Conservation (phyloP, 2,888 invertebrate species). For the Tipula unca region DNA sequence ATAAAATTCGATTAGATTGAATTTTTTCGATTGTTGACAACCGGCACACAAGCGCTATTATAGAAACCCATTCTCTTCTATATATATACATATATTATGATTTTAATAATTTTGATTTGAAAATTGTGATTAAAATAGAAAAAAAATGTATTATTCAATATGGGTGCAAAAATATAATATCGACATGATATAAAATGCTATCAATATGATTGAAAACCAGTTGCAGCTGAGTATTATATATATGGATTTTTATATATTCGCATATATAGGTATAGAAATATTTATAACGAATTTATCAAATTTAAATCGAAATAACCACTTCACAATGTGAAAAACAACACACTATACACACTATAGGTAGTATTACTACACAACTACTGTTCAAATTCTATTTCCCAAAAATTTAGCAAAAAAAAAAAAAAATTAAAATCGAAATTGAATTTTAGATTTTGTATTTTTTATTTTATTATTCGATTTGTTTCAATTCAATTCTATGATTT, state of each 20-base stretch:
- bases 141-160: neutral
- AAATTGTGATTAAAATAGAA: neutral
- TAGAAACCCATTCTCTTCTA: neutral
- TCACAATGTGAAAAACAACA: neutral
- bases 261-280: neutral
- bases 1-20: neutral
- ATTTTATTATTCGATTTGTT: constrained; percentile 1
- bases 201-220: neutral
- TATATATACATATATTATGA: neutral
- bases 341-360: neutral
- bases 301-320: neutral
- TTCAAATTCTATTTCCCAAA: neutral
- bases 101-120: neutral
- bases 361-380: neutral
- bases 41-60: neutral
- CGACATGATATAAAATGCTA: neutral
- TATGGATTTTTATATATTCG: neutral
- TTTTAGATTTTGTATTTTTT: neutral
- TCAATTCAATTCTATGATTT: constrained; percentile 18
- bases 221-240: neutral
- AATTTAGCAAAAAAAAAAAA: neutral
- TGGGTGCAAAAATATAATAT: neutral
- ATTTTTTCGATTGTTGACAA: neutral
- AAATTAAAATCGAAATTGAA: constrained; percentile 9
- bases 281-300: neutral